phyloP scores from a whole-genome alignment of 2,797 vertebrate species.

The Okamejei kenojei region DNA sequence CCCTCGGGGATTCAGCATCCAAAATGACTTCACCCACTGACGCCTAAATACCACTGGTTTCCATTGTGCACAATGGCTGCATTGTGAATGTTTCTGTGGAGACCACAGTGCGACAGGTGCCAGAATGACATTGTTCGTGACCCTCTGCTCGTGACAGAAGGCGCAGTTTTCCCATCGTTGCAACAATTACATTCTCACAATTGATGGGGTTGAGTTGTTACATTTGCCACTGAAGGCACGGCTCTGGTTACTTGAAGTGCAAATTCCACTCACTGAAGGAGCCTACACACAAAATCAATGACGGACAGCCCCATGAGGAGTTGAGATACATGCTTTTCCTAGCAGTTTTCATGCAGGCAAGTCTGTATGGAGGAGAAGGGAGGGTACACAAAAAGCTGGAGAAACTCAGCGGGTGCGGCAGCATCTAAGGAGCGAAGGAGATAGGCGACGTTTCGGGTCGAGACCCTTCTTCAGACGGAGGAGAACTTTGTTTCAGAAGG shows the following conservation, averaged over 20 bases:
- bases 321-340: not conserved
- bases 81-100: not conserved
- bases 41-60: not conserved
- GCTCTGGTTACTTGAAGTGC: not conserved
- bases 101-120: not conserved
- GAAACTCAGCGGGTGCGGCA: too few species aligned
- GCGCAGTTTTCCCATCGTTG: not conserved
- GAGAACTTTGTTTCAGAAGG: too few species aligned
- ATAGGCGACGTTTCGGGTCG: too few species aligned
- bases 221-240: not conserved
- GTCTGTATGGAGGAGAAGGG: too few species aligned
- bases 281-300: not conserved
- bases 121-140: not conserved
- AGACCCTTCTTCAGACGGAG: too few species aligned
- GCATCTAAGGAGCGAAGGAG: too few species aligned
- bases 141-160: not conserved
- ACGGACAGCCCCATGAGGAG: not conserved
- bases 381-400: too few species aligned
- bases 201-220: not conserved
- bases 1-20: not conserved
- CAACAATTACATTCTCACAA: too few species aligned
- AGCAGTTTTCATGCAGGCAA: not conserved
- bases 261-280: not conserved
- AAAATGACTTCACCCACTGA: slow-evolving; percentile 17
- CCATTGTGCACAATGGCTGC: not conserved